Evolutionary conservation across 2,113 vertebrate species (phyloP), one percentile per base, ranked within the genome.

Genomic region (Tupaia tana): DNA sequence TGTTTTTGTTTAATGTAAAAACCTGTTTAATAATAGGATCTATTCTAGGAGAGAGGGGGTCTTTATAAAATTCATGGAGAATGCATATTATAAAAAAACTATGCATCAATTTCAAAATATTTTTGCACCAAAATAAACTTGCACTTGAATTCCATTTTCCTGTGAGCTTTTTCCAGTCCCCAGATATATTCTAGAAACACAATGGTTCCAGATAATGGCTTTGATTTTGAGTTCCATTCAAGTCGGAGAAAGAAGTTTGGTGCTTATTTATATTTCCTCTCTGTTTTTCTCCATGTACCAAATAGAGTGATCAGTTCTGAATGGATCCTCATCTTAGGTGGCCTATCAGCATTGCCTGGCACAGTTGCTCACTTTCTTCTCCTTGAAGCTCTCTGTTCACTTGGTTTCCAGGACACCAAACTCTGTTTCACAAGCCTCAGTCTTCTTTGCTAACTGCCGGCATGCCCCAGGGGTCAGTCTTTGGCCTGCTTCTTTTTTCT

Each of bases 181-280:
- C 43, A 43, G 43, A 7, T 18, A 27, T 31, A 27, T 18, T 18
- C 14, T 43, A 19, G 2, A 80, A 34, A n/a, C 9, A 20, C 34
- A 24, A 29, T 61, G 43, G 43, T 59, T 16, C 27, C 31, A 27
- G 16, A 20, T 58, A 31, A n/a, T 70, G 16, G 4, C 43, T 74
- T 83, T 43, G 29, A 93, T 61, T 91, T 81, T 81, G 67, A 25
- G 69, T 71, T 94, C 27, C 52, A 61, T 77, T 94, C 77, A 52
- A 69, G 81, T 63, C 78, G 73, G 52, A 16, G 64, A 78, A 89
- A 91, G 11, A 29, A 59, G 34, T 69, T n/a, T 71, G 54, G 6
- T 15, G 6, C 27, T 86, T 10, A 2, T 14, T 19, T 4, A 43
- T 43, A 43, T 43, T 13, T 9, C 3, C 31, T 27, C n/a, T 64